These are phyloP conservation scores for Pemphigus obesinymphae DNA, from an alignment of 1,140 invertebrate genomes.

Conservation along the genomic window DNA sequence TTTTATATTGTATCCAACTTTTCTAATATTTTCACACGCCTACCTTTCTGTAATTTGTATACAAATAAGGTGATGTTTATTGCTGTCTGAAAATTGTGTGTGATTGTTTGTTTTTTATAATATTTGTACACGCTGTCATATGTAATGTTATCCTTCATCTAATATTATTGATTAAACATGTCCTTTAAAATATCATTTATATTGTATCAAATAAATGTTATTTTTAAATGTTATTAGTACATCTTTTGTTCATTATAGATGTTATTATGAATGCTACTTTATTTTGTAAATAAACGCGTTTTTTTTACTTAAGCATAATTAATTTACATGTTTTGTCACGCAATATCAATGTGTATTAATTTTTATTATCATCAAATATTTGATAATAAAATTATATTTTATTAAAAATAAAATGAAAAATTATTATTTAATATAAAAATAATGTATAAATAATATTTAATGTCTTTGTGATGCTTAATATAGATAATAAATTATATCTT, in stretches of 20 bases:
- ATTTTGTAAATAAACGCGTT: conserved; percentile 25
- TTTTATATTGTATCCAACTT: background rate
- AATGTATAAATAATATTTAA: background rate
- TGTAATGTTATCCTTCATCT: background rate
- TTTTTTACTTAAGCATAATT: background rate
- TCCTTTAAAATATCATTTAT: background rate
- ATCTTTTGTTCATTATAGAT: background rate
- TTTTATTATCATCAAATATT: background rate
- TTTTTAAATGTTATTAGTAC: background rate
- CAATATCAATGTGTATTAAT: background rate
- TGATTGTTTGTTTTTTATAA: background rate
- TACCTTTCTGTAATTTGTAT: background rate
- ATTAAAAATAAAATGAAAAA: background rate
- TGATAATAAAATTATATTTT: background rate
- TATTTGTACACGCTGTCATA: background rate
- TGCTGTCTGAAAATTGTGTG: background rate
- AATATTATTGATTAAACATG: background rate
- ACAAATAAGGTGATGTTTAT: background rate
- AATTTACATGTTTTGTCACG: background rate
- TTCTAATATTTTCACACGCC: background rate
- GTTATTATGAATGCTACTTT: background rate
- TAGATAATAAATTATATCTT: background rate
- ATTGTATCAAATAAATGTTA: background rate
- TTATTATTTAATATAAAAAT: background rate
- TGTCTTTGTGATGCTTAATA: conserved; percentile 5